phyloP scores from a whole-genome alignment of 64 coral and sea anemone genomes.

The Pachyseris speciosa region DNA sequence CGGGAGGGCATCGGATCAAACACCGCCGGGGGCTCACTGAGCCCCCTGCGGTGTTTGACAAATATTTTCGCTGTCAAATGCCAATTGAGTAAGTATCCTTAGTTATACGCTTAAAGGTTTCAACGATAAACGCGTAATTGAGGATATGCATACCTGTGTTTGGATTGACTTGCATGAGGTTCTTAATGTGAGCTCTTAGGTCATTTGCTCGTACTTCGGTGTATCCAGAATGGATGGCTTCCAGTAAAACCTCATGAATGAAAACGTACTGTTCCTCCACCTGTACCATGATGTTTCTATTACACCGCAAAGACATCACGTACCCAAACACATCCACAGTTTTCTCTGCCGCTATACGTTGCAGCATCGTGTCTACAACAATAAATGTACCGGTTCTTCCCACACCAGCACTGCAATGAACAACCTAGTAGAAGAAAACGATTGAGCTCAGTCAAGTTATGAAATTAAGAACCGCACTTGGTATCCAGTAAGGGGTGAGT shows the following conservation, averaged over 20 bases:
- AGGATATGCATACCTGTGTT: slow-evolving; percentile 39
- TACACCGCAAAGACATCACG: slow-evolving; percentile 67
- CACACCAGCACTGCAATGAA: slow-evolving; percentile 82
- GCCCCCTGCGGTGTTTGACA: too few relatives aligned
- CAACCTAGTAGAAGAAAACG: slow-evolving; percentile 42
- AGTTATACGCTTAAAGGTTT: too few relatives aligned
- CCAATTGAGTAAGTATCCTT: too few relatives aligned
- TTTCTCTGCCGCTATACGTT: slow-evolving; percentile 64
- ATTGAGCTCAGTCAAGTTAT: background rate
- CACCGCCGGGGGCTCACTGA: too few relatives aligned
- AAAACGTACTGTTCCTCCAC: slow-evolving; percentile 90
- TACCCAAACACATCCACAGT: slow-evolving; percentile 78
- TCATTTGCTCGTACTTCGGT: slow-evolving; percentile 89
- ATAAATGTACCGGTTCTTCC: slow-evolving; percentile 91
- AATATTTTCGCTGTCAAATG: too few relatives aligned
- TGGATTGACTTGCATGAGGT: slow-evolving; percentile 60
- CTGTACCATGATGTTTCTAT: slow-evolving; percentile 94
- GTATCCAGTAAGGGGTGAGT: too few relatives aligned
- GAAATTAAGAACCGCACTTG: background rate
- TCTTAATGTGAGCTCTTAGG: slow-evolving; percentile 55
- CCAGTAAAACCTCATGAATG: slow-evolving; percentile 84
- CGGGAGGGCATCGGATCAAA: too few relatives aligned
- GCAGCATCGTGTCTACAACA: slow-evolving; percentile 82
- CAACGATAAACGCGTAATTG: too few relatives aligned
- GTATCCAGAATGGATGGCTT: slow-evolving; percentile 85